Percentiles rank a stretch among this genome's conserved stretches.
Evolutionary conservation across 2,888 invertebrate genomes (phyloP).

Genomic region (Ligdia adustata): DNA sequence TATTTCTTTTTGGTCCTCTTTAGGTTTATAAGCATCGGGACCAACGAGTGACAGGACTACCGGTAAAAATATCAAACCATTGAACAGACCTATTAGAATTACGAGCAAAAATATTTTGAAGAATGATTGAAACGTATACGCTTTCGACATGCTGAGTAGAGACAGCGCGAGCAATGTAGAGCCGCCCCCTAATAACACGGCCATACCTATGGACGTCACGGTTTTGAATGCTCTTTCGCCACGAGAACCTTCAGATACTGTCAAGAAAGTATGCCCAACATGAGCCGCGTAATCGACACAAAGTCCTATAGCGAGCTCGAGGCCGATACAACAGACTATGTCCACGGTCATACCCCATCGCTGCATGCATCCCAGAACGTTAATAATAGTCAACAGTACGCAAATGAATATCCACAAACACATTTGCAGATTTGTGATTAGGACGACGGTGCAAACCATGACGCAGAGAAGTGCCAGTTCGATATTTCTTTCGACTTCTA

Average conservation of each 20-base stretch:
- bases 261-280: slow-evolving; percentile 91
- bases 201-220: slow-evolving; percentile 89
- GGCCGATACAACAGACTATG: slow-evolving; percentile 90
- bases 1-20: slow-evolving; percentile 42
- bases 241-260: slow-evolving; percentile 78
- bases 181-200: slow-evolving; percentile 90
- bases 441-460: slow-evolving; percentile 89
- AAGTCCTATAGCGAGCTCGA: slow-evolving; percentile 91
- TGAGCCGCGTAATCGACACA: slow-evolving; percentile 94
- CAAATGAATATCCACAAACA: slow-evolving; percentile 92
- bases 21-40: slow-evolving; percentile 79
- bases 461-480: slow-evolving; percentile 90
- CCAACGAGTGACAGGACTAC: slow-evolving; percentile 90
- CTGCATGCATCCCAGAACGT: slow-evolving; percentile 91
- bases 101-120: slow-evolving; percentile 90
- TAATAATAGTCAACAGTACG: slow-evolving; percentile 88
- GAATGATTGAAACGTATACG: slow-evolving; percentile 91
- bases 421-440: slow-evolving; percentile 90
- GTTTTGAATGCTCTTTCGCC: slow-evolving; percentile 86
- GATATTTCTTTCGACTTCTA: slow-evolving; percentile 90
- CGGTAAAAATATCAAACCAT: slow-evolving; percentile 90
- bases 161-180: slow-evolving; percentile 90
- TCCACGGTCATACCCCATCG: slow-evolving; percentile 93
- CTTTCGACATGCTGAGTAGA: slow-evolving; percentile 87
- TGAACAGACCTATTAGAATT: slow-evolving; percentile 90